Evolutionary conservation across 2,797 vertebrate species (phyloP), one percentile per base, ranked within the genome.

Genomic region (Spinus olivaceus): DNA sequence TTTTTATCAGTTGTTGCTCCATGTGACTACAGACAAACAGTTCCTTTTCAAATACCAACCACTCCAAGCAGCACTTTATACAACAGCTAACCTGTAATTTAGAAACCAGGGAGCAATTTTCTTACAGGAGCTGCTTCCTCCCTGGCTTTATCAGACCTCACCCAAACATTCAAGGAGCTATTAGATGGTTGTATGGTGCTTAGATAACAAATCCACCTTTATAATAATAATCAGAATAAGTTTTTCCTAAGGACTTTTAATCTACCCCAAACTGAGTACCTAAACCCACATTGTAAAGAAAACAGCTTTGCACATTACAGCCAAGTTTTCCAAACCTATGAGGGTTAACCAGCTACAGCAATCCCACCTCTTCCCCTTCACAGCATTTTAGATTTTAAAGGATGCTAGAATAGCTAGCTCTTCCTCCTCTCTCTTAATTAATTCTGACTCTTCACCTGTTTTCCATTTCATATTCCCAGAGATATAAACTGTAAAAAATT

Each of bases 401-500:
- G 30, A 23, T 35, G 30, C 35, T 65, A 69, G 23, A 32, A 65
- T 7, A 91, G 42, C 50, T 65, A 59, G 63, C 66, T 76, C 54
- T 80, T 92, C 80, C 42, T 88, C 47, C 32, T 61, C 69, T 65
- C 63, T 39, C 51, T 78, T 78, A 90, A 92, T 95, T 93, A 95
- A 88, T 94, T 95, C 83, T 70, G 77, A 93, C 83, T 95, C 83
- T 81, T 95, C 70, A 88, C 73, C 87, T 92, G 70, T 92, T 93
- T 94, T 91, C 63, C 64, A 86, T 92, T 90, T 94, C 83, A 80
- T 79, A 73, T 42, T 95, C 74, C 63, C 74, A 86, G 66, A 90
- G 66, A 90, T 39, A 90, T 33, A 93, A 70, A 93, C 83, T 88
- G 81, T 86, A 96, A 90, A 95, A 95, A 95, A 95, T 92, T 92